Evolutionary conservation across 2,113 vertebrate genomes (phyloP), one percentile per base, ranked within the genome.

Genomic region (Circaetus gallicus): DNA sequence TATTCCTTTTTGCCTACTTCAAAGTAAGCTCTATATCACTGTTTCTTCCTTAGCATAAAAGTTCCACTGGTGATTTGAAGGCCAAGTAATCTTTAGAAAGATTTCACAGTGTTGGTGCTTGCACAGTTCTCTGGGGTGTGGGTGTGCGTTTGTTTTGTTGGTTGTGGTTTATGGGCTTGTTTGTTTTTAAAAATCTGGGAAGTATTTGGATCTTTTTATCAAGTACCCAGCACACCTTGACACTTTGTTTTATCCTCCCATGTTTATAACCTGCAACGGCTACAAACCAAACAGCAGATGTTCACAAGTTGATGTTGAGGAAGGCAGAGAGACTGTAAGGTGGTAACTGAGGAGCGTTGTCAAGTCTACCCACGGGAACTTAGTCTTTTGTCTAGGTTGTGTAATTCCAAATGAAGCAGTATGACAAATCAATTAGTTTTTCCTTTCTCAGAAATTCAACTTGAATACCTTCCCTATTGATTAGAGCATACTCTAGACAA

Each of bases 111-210:
- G 9, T 15, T 71, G 50, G 32, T 71, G 40, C 40, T 91, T 36
- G 13, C 34, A 5, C 0, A 0, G 34, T 40, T 58, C n/a, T 50
- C 47, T 18, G 20, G 11, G 9, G 4, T 22, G 22, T 9, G 11
- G 5, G 26, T 26, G 15, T 24, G 6, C 19, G 52, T 31, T 55
- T 31, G 17, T 45, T 20, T 56, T 16, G 4, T 4, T 66, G 29
- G 2, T 49, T 34, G 11, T 55, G n/a, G 5, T 26, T 74, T 63
- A 7, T 24, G 29, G 24, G 24, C 11, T 47, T 25, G 14, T 22
- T 73, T 47, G 8, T 9, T 43, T n/a, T 63, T 34, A 28, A 18
- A 70, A 25, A 15, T 32, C 47, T 16, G 42, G 25, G 42, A 28
- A 73, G 31, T 12, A 9, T 56, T 34, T 82, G 21, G 42, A 59